Evolutionary conservation across 2,888 invertebrate genomes (phyloP), one percentile per base, ranked within the genome.

Genomic region (Heliconius charithonia): DNA sequence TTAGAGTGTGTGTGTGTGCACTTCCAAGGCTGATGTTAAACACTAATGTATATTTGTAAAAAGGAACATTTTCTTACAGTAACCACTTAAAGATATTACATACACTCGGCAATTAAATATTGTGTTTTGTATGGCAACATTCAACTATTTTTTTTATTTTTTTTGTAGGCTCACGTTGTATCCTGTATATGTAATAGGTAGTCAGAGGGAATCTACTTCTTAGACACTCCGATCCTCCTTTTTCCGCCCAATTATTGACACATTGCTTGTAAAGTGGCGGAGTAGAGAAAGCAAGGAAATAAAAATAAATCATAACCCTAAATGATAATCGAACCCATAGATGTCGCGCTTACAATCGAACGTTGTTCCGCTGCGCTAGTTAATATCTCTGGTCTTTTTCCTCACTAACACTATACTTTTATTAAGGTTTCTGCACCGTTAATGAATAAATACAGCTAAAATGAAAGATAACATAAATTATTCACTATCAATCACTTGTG

Each of bases 1-100:
- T 77, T 71, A 79, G 77, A 81, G 82, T 81, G n/a, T n/a, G n/a
- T n/a, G n/a, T 82, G 82, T 78, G 37, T 75, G 19, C 74, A 25
- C 76, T 22, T 37, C 77, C 82, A 82, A 83, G 83, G 82, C 66
- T n/a, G 10, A 63, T 13, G 6, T 56, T 37, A 75, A 59, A 71
- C 56, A 74, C 69, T 51, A 69, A 41, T 56, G 16, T 27, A 9
- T 56, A 37, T 63, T 37, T 75, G 45, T 56, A 56, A 22, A 56
- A 22, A 56, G 22, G 19, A 56, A 3, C 56, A 56, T 56, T 56
- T 56, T 56, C 45, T 56, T 22, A 10, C 56, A 56, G 22, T 56
- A 56, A 56, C 22, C 22, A 56, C 56, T 22, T 22, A 56, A 45
- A 56, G 7, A 56, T 56, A 22, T 56, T 10, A 56, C 3, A 56